Base-by-base conservation (phyloP, 2,797 vertebrate species). In the Lepus townsendii region DNA sequence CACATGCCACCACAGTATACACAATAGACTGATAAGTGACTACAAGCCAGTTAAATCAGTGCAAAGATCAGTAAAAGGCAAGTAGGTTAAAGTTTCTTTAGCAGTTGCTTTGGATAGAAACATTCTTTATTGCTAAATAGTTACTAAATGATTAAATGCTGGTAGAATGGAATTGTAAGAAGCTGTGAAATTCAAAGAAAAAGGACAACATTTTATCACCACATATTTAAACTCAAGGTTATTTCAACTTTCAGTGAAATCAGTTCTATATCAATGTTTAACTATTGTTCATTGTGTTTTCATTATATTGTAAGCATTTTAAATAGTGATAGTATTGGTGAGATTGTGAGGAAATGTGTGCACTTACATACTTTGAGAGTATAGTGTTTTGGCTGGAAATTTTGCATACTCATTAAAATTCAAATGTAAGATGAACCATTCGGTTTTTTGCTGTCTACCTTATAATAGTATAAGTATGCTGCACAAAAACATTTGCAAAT, bases 391-490 rank as follows among this genome's bases (percentile, higher is more conserved):
- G 19, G 38, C 69, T 4, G 57, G 7, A 20, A 91, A 60, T 11
- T 76, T 69, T 69, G 26, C 10, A 73, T 86, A n/a, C 10, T 57
- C 62, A 88, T 72, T 75, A 73, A 78, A 87, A 54, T 71, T 50
- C 78, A 83, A 92, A 57, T 80, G 80, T 38, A 71, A 83, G 42
- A 38, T 63, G 68, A 90, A 68, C 17, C 38, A 47, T 83, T 77
- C 16, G 8, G 57, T 77, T 83, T 54, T 26, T 83, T 72, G 5
- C 47, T 76, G 27, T 77, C 87, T 76, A 7, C 12, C 14, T 69
- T 35, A 57, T 27, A 38, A 82, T 11, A 63, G 63, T 65, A 63
- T 30, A 57, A 65, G 17, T 6, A 42, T 47, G 32, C 57, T 77
- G 17, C 4, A 77, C 47, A 83, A 76, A 68, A 20, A 83, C 5